A percentile compares a stretch with the other conserved stretches of the same genome.
phyloP scores from a whole-genome alignment of 1,140 invertebrate species.

The Panagrolaimus sp. region DNA sequence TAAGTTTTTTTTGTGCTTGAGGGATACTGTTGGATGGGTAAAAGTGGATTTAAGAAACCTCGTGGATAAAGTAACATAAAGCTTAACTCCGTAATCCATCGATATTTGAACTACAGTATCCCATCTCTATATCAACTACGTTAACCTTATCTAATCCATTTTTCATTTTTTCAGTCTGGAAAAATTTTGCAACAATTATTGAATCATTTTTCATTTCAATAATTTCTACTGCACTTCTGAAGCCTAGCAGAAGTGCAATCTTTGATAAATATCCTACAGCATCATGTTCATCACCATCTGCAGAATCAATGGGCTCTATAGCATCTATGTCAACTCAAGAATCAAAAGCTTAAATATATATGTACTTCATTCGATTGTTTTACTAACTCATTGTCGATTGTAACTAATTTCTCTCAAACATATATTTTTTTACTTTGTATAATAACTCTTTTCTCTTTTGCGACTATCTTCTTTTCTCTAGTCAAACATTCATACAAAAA shows the following conservation, averaged over 20 bases:
- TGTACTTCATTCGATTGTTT: no score
- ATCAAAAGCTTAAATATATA: conserved; percentile 17
- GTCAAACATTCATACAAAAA: no score
- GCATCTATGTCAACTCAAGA: conserved; percentile 14
- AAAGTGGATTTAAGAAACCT: no score
- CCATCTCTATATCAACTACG: no score
- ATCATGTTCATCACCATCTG: conserved; percentile 39
- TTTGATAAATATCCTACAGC: conserved; percentile 35
- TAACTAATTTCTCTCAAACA: neutral
- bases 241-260: conserved; percentile 35
- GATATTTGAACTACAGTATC: no score
- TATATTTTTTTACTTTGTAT: neutral
- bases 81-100: no score
- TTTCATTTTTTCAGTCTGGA: conserved; percentile 47
- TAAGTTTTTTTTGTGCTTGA: conserved; percentile 24
- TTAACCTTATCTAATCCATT: neutral
- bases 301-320: conserved; percentile 18
- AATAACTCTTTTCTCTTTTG: neutral
- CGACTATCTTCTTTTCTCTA: no score
- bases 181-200: conserved; percentile 45
- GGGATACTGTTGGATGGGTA: neutral
- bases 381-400: no score
- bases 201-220: conserved; percentile 51
- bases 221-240: conserved; percentile 49
- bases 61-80: no score